Base-by-base conservation (phyloP, 2,797 vertebrate genomes). In the Rhabdophis nuchalis region DNA sequence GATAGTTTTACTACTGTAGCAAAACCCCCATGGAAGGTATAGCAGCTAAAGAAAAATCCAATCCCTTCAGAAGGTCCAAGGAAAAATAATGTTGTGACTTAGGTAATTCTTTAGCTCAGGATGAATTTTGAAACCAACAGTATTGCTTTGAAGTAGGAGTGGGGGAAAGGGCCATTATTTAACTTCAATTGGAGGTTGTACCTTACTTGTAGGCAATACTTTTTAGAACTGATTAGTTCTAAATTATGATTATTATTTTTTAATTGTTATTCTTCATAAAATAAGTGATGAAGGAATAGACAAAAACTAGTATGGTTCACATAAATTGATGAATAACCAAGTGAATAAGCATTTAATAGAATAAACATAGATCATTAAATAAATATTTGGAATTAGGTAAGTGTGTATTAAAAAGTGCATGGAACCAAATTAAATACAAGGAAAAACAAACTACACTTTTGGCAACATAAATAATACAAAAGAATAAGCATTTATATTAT, bases 1-100 rank as follows among this genome's bases (percentile, higher is more conserved):
- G 93, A 54, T 85, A 61, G 14, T 93, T 89, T 92, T 92, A 92
- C 29, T 29, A 92, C 90, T 94, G 11, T 64, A 92, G 27, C 1
- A 9, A 86, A 93, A 91, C 20, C 77, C 52, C 4, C 64, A 23
- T 13, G 82, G 18, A 91, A 25, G 91, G 41, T 89, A 93, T 93
- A 82, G 32, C 92, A 72, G 85, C 16, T 54, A 82, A 46, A 86
- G 94, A 91, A 93, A 57, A 87, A 20, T 90, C 12, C 53, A 36
- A 25, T 91, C 5, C 46, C 10, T 64, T 86, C 58, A 86, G 41
- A 18, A 86, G 46, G 50, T 57, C 85, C 58, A 41, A 77, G 11
- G 16, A 53, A 87, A 77, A 88, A 91, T 36, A 86, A 86, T 61
- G 58, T 13, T 91, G 29, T 2, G 41, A 32, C 36, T 29, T 64